Base-by-base conservation (phyloP, 2,113 vertebrate genomes). In the Mormyrus lacerda region DNA sequence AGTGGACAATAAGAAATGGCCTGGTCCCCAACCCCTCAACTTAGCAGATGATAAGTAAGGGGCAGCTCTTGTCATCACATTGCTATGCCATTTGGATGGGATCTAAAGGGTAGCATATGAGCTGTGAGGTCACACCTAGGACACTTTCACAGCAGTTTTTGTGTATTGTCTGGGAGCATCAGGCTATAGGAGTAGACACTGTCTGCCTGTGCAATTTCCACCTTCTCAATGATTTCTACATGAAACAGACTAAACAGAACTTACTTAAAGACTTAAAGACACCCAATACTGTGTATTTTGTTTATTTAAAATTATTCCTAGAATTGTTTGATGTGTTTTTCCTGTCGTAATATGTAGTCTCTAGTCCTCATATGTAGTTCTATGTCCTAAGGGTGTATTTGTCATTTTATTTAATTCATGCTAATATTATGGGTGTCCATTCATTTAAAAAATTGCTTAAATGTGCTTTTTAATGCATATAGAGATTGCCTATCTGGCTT, bases 21-120 rank as follows among this genome's bases (percentile, higher is more conserved):
- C 31, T 15, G 47, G 47, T 21, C 2, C 15, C 55, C 44, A 65
- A 10, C 27, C 45, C 42, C n/a, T 42, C 42, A 42, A 19, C 44
- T 5, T 11, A 11, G 15, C 0, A 27, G 61, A 24, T 53, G 92
- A 94, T 55, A 58, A 24, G 1, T 21, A 58, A 61, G 24, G 13
- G 31, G 10, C 31, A 39, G 13, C 11, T 39, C 35, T 55, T 15
- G 27, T n/a, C 17, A 53, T 3, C 4, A 17, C 15, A 50, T 86
- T 86, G 47, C 85, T 27, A 39, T 53, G n/a, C 0, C 27, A 39
- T 82, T 31, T 35, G 17, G 11, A 55, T 45, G 47, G 51, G 47
- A 10, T 21, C 15, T n/a, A 51, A 48, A 50, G 27, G 11, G 48
- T 17, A 31, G 48, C 21, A 44, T n/a, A 85, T 19, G 85, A 87